Evolutionary conservation across 2,888 invertebrate species (phyloP), one percentile per base, ranked within the genome.

Genomic region (Ptilodon capucinus): DNA sequence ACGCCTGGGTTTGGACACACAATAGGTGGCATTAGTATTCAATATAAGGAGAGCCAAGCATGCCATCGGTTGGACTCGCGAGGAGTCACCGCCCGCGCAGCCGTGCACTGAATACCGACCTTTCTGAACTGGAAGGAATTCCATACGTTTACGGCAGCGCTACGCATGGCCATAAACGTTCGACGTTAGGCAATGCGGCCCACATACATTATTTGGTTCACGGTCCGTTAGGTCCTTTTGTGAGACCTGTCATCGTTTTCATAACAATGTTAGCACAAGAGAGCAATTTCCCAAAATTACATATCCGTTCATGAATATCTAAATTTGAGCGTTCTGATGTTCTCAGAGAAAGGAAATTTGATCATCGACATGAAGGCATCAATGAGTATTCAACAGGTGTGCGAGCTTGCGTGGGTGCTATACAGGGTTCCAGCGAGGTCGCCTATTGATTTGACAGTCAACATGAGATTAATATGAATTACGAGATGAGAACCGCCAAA

Each of bases 1-100:
- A 65, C 71, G 72, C 72, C 70, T 72, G 67, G 75, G 72, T 75
- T 79, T 64, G 70, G 64, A 64, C 64, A 69, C 67, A 86, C 81
- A 85, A 85, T 81, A 73, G 76, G 28, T 55, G 66, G 49, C 72
- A 91, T 91, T 91, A 87, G 85, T 89, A 91, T 91, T 85, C 90
- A 63, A 70, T 68, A 68, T 74, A 74, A 72, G 67, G 68, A 70
- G 65, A 67, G 63, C 59, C 75, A 73, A 75, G 77, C 78, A 76
- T 79, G 78, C 81, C 76, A 78, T 79, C 74, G 76, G 76, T 74
- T 81, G 83, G 78, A 84, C 81, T 75, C 73, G 79, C 73, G 81
- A 83, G 83, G 83, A 87, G 90, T 90, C 90, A 87, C 79, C 85
- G 89, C 66, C 86, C 88, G 82, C 79, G 55, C 59, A 58, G 58